These are phyloP conservation scores for Diadegma fenestrale DNA, from an alignment of 2,888 invertebrate genomes.

Conservation along the genomic window DNA sequence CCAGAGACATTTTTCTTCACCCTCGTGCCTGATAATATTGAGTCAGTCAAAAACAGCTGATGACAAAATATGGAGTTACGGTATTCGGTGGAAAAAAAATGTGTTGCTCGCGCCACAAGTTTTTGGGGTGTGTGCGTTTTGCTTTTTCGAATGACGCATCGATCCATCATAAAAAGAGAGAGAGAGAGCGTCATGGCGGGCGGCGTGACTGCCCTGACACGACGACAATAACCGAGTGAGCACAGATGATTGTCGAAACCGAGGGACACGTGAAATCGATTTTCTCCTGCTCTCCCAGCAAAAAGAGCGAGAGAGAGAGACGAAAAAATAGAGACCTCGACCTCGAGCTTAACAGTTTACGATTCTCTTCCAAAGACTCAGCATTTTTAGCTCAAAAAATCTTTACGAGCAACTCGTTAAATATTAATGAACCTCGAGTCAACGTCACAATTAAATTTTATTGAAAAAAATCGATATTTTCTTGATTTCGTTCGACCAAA, in stretches of 20 bases:
- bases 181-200: slow-evolving; percentile 49
- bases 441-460: neutral
- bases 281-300: no score
- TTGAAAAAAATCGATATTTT: no score
- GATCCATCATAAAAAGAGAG: slow-evolving; percentile 57
- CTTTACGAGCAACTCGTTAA: neutral
- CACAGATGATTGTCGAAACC: slow-evolving; percentile 68
- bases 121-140: neutral
- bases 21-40: neutral
- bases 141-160: slow-evolving; percentile 60
- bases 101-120: neutral
- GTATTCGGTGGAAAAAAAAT: slow-evolving; percentile 18
- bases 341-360: slow-evolving; percentile 38
- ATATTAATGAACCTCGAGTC: neutral
- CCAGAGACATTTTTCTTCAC: slow-evolving; percentile 3
- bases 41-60: slow-evolving; percentile 29
- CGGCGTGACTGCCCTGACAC: slow-evolving; percentile 49
- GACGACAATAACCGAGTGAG: slow-evolving; percentile 70
- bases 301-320: no score
- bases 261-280: slow-evolving; percentile 63
- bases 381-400: neutral
- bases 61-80: slow-evolving; percentile 9
- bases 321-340: slow-evolving; percentile 50
- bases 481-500: no score
- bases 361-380: slow-evolving; percentile 23